A percentile compares a stretch with the other conserved stretches of the same genome.
These are phyloP conservation scores for Brachionus sp. DNA, from an alignment of 1,140 invertebrate species.

Conservation along the genomic window DNA sequence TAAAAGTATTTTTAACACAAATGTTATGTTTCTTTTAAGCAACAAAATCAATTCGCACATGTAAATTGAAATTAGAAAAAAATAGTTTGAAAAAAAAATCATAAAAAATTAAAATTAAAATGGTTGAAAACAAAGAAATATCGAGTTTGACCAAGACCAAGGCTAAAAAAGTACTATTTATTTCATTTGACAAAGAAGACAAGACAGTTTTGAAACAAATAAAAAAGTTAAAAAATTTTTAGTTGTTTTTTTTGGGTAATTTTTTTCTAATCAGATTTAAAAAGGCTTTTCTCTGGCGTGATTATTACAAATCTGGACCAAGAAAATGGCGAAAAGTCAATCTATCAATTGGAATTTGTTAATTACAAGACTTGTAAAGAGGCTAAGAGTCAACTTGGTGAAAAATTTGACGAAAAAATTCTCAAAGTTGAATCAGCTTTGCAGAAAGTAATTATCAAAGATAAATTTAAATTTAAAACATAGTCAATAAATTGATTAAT, in stretches of 20 bases:
- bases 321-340: not conserved
- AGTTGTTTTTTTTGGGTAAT: too few relatives aligned
- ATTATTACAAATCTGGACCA: not conserved
- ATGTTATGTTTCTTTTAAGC: constrained; percentile 3
- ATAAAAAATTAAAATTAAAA: constrained; percentile 9
- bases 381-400: not conserved
- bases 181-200: not conserved
- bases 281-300: not conserved
- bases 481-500: not conserved
- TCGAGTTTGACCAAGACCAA: constrained; percentile 19
- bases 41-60: not conserved
- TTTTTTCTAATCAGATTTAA: not conserved
- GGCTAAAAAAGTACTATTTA: constrained; percentile 20
- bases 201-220: constrained; percentile 9
- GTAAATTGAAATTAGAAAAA: not conserved
- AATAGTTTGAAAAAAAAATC: not conserved
- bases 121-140: constrained; percentile 6
- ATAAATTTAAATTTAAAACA: not conserved
- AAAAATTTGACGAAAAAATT: not conserved
- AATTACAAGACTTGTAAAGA: not conserved
- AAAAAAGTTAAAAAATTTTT: too few relatives aligned
- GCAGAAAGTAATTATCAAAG: not conserved
- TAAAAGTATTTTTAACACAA: too few relatives aligned
- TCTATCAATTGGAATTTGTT: constrained; percentile 5
- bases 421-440: constrained; percentile 28